phyloP scores from a whole-genome alignment of 1,140 invertebrate genomes.

The Protaetia brevitarsis region DNA sequence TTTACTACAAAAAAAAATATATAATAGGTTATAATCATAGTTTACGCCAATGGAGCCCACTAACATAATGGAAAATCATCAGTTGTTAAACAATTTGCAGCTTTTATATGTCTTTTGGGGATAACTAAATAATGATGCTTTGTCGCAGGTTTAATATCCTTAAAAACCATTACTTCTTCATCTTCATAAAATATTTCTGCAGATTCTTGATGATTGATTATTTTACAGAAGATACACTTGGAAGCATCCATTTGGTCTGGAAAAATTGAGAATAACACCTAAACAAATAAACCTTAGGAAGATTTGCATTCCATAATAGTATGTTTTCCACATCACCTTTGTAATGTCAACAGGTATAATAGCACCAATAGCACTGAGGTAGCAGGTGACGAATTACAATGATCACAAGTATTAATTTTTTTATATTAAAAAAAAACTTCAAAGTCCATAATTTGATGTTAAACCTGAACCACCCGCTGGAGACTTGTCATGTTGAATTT shows the following conservation, averaged over 20 bases:
- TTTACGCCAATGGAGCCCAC: constrained; percentile 32
- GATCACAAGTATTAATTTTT: too few species aligned
- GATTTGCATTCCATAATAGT: too few species aligned
- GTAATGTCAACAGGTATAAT: too few species aligned
- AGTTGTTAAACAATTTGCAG: constrained; percentile 65
- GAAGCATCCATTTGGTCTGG: not conserved
- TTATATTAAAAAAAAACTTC: too few species aligned
- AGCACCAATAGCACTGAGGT: too few species aligned
- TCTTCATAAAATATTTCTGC: constrained; percentile 66
- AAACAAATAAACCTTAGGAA: not conserved
- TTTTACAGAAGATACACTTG: constrained; percentile 70
- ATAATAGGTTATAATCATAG: not conserved
- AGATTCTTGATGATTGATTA: constrained; percentile 57
- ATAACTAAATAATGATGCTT: constrained; percentile 78
- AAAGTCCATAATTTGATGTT: too few species aligned
- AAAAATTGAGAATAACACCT: not conserved
- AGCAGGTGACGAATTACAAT: too few species aligned
- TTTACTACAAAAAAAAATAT: constrained; percentile 53
- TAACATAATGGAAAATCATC: constrained; percentile 66
- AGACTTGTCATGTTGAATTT: too few species aligned
- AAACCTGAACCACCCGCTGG: too few species aligned
- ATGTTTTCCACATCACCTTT: too few species aligned
- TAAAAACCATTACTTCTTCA: constrained; percentile 74
- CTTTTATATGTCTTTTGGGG: constrained; percentile 72
- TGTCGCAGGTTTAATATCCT: constrained; percentile 80